Base-by-base conservation (phyloP, 2,113 vertebrate species). In the Saimiri boliviensis region DNA sequence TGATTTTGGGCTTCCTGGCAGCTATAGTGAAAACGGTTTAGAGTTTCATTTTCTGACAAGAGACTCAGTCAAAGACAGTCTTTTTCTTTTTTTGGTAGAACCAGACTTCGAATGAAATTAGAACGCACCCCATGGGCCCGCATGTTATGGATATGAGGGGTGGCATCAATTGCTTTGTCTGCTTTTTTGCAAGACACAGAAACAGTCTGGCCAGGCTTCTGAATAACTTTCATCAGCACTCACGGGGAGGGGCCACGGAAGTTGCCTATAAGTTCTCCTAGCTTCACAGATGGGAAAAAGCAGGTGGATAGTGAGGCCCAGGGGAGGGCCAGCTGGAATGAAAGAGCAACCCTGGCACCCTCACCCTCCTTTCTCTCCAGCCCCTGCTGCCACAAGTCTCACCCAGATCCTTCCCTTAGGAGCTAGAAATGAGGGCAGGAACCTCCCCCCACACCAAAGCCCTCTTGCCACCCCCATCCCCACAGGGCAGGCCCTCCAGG, bases 121-220 rank as follows among this genome's bases (percentile, higher is more conserved):
- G 42, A 77, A 76, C 54, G 52, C 37, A 9, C 47, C 42, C 27
- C 32, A 3, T 2, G 42, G 4, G 27, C 30, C 83, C 23, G 40
- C 19, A 0, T 35, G 42, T 23, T 17, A 5, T 2, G 23, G 40
- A 82, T n/a, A 23, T 1, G 2, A n/a, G 40, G 13, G 7, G 32
- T 6, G 12, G 35, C 25, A 30, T 32, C 45, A 52, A 77, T 14
- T 54, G 83, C 66, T 63, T 73, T 27, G 16, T 40, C 58, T 73
- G 52, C 54, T 37, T 87, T 77, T 83, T 20, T n/a, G 58, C 58
- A 93, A 90, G 81, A 76, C 20, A 42, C 19, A 80, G 45, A 79
- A 30, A 77, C 8, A 40, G 70, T 52, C 37, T 40, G 52, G 16
- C 30, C 54, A 37, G n/a, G 16, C 52, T 63, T 16, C 47, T 2